Evolutionary conservation across 2,888 invertebrate species (phyloP).

Genomic region (Baccha elongata): DNA sequence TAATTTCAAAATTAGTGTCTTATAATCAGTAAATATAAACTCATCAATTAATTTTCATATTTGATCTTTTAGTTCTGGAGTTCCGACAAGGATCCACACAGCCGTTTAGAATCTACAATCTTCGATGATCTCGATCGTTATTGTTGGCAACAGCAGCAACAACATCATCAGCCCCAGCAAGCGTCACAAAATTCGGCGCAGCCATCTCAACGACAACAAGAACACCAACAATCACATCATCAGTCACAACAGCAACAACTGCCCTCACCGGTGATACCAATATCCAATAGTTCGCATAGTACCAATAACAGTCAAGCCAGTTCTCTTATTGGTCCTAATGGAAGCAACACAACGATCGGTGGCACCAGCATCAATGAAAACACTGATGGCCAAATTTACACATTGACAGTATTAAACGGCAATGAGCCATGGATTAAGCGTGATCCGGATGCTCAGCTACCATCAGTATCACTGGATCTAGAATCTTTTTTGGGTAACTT

Average conservation of each 20-base stretch:
- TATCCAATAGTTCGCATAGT: constrained; percentile 56
- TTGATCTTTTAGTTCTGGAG: constrained; percentile 80
- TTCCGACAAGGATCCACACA: constrained; percentile 85
- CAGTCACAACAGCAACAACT: constrained; percentile 72
- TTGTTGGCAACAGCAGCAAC: constrained; percentile 88
- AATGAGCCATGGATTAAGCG: constrained; percentile 88
- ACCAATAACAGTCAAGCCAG: constrained; percentile 62
- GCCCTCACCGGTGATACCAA: constrained; percentile 55
- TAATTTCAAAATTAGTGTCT: no score
- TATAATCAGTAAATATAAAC: not conserved
- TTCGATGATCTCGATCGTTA: constrained; percentile 93
- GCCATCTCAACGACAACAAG: constrained; percentile 84
- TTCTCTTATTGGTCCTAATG: constrained; percentile 76
- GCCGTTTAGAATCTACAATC: constrained; percentile 88
- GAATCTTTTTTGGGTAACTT: constrained; percentile 91
- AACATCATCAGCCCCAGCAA: constrained; percentile 76
- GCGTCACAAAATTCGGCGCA: constrained; percentile 78
- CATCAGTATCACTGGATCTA: constrained; percentile 87
- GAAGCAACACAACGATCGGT: constrained; percentile 76
- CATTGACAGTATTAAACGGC: constrained; percentile 92
- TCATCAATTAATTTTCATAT: constrained; percentile 14
- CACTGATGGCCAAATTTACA: constrained; percentile 91
- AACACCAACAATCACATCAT: constrained; percentile 81
- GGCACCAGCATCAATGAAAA: constrained; percentile 82
- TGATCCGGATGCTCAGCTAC: constrained; percentile 84